These are phyloP conservation scores for Megaptera novaeangliae DNA, from an alignment of 2,113 vertebrate genomes.

Conservation along the genomic window DNA sequence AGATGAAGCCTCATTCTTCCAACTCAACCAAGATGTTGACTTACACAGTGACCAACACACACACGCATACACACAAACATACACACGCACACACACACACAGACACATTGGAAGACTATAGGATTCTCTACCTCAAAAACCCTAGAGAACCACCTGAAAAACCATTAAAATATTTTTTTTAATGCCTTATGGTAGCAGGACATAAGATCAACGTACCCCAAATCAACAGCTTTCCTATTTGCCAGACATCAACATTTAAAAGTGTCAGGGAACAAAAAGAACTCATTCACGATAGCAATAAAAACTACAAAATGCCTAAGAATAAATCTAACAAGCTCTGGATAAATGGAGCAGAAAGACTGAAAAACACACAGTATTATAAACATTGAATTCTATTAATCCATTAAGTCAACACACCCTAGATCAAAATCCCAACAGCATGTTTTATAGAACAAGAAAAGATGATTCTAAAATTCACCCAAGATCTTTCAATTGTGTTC, in stretches of 20 bases:
- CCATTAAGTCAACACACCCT: not conserved
- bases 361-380: not conserved
- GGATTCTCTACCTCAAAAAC: not conserved
- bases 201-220: not conserved
- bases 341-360: not conserved
- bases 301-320: not conserved
- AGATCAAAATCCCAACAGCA: not conserved
- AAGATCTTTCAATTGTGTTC: not conserved
- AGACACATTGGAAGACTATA: not conserved
- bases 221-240: not conserved
- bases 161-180: not conserved
- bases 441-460: not conserved
- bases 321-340: not conserved
- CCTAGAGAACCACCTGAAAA: not conserved
- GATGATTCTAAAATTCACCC: not conserved
- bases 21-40: not conserved
- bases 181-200: not conserved
- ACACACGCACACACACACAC: not conserved
- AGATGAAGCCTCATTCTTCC: not conserved
- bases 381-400: not conserved
- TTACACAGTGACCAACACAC: not conserved
- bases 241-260: slow-evolving; percentile 1
- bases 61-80: not conserved
- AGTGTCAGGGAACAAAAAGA: slow-evolving; percentile 5
- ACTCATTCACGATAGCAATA: not conserved